Base-by-base conservation (phyloP, 2,797 vertebrate genomes). In the Phoxinus dragarum region DNA sequence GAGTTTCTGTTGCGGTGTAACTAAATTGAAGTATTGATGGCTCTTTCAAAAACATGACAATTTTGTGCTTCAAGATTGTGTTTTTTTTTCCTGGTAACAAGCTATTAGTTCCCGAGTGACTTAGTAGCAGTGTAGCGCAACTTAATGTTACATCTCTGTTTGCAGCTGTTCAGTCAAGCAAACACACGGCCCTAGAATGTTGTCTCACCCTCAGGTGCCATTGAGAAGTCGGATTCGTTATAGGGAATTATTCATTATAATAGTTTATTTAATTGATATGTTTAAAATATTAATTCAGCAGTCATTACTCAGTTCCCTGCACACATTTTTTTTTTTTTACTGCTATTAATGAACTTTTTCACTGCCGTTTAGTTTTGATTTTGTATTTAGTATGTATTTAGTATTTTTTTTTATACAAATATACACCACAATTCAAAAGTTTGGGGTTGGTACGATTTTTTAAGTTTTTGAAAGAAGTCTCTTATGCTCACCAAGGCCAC, bases 1-100 rank as follows among this genome's bases (percentile, higher is more conserved):
- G 83, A 93, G 94, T 86, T 38, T 31, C n/a, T 64, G 40, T 61
- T 23, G n/a, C n/a, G 16, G 10, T 44, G 21, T 36, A 52, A 34
- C 78, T 47, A 66, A 66, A 17, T 34, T 1, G 17, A 66, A 66
- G 16, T 34, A n/a, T 44, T 23, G 6, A 42, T 10, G 40, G 14
- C 40, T 16, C 12, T 72, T 72, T 72, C 14, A 66, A 34, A 64
- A 66, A 34, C 31, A 3, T 34, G 6, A 17, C 61, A 61, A 27
- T 14, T 27, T 27, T 61, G 10, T 27, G n/a, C 11, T 56, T 56
- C 21, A 23, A 38, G 7, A 42, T 69, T 40, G 21, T 69, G 19
- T 5, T 8, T 73, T 71, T 73, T 27, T 31, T 27, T 1, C 27
- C 42, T 4, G 19, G n/a, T 73, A 31, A 47, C 23, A 47, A 31